Conservation (phyloP, 2,113 vertebrate species). For the Hypanus sabinus region DNA sequence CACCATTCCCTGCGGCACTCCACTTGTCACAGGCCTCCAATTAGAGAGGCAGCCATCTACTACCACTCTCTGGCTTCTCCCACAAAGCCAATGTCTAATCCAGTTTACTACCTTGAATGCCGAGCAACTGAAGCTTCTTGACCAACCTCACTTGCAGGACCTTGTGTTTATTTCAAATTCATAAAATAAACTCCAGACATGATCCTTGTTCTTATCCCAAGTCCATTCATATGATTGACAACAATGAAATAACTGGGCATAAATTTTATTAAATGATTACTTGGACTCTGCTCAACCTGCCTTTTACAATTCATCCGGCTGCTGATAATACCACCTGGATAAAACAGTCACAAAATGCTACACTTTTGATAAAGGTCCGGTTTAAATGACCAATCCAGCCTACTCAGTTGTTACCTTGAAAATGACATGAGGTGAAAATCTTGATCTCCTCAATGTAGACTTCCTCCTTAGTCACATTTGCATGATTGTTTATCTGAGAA, state of each 20-base stretch:
- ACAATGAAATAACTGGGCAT: not conserved
- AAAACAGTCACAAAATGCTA: not conserved
- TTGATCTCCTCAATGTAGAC: too few species aligned
- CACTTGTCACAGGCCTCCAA: too few species aligned
- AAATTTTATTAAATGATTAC: not conserved
- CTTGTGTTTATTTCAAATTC: not conserved
- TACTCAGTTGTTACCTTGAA: not conserved
- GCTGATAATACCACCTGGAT: not conserved
- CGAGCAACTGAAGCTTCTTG: too few species aligned
- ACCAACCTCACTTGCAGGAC: too few species aligned
- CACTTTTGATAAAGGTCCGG: not conserved
- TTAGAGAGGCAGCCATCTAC: too few species aligned
- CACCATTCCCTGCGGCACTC: too few species aligned
- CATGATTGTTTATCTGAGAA: too few species aligned
- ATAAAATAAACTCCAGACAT: not conserved
- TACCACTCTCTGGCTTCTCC: too few species aligned
- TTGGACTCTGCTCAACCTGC: not conserved
- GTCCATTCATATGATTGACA: not conserved
- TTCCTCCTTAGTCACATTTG: too few species aligned
- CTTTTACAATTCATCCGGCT: not conserved
- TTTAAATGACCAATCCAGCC: not conserved
- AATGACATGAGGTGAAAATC: not conserved
- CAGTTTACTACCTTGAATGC: too few species aligned
- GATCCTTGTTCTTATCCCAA: not conserved
- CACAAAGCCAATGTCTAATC: too few species aligned